These are phyloP conservation scores for Megaceryle alcyon DNA, from an alignment of 2,797 vertebrate species.

Conservation along the genomic window DNA sequence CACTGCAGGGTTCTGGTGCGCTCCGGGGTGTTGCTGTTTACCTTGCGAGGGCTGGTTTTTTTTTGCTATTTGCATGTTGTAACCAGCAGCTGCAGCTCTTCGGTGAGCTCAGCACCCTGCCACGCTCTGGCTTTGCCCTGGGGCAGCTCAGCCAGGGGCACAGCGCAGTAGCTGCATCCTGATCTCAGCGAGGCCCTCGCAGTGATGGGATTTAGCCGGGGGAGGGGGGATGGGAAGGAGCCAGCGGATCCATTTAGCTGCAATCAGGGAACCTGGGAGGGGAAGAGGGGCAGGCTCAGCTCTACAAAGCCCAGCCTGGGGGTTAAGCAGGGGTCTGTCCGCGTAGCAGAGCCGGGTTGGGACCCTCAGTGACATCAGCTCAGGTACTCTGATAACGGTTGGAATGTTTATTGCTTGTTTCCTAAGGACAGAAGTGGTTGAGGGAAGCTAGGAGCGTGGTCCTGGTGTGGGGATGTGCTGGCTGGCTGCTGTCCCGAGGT, in stretches of 20 bases:
- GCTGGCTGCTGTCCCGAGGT: fast-evolving
- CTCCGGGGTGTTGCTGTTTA: background rate
- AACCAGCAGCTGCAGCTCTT: background rate
- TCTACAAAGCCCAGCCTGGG: fast-evolving
- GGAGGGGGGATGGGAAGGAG: background rate
- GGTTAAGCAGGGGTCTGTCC: background rate
- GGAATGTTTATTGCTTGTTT: background rate
- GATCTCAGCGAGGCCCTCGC: background rate
- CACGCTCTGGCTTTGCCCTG: fast-evolving
- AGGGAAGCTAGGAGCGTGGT: background rate
- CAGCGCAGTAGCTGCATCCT: background rate
- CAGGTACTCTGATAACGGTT: background rate
- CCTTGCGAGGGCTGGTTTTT: background rate
- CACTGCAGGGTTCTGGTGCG: fast-evolving
- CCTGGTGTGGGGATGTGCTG: background rate
- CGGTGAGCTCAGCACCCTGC: background rate
- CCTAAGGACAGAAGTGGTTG: background rate
- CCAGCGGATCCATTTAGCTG: background rate
- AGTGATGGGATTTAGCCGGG: background rate
- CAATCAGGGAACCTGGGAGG: background rate
- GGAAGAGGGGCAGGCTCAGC: background rate
- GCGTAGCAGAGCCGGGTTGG: background rate
- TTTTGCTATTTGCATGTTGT: background rate
- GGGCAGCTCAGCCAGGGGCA: background rate
- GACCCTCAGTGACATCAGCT: background rate